Evolutionary conservation across 1,140 invertebrate species (phyloP).

Genomic region (Acromyrmex echinatior): DNA sequence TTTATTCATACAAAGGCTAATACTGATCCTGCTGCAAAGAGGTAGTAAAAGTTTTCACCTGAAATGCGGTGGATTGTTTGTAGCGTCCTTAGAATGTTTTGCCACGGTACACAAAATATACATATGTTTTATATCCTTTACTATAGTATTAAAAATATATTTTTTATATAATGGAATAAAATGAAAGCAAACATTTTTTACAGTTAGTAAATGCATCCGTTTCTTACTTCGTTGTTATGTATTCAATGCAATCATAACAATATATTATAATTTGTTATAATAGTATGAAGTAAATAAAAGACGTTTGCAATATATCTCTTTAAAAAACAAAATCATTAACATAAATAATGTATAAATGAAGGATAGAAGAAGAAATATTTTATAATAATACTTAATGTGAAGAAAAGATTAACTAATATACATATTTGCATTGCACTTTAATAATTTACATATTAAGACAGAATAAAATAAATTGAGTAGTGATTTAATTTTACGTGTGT

Average conservation of each 20-base stretch:
- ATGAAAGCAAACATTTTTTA: background rate
- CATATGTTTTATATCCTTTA: background rate
- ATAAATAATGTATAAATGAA: too few relatives aligned
- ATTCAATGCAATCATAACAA: background rate
- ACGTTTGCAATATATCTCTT: too few relatives aligned
- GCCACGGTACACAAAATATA: background rate
- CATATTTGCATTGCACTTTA: too few relatives aligned
- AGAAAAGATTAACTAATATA: too few relatives aligned
- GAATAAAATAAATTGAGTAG: too few relatives aligned
- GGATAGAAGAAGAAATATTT: too few relatives aligned
- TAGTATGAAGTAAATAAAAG: too few relatives aligned
- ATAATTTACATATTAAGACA: too few relatives aligned
- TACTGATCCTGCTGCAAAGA: constrained; percentile 10
- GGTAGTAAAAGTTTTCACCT: background rate
- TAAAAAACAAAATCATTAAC: too few relatives aligned
- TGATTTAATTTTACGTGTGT: too few relatives aligned
- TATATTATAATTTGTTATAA: background rate
- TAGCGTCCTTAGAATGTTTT: constrained; percentile 15
- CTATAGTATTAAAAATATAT: background rate
- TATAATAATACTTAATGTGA: too few relatives aligned
- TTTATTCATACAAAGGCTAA: constrained; percentile 1
- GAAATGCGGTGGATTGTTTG: background rate
- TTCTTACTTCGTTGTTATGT: constrained; percentile 30
- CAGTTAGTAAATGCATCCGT: background rate
- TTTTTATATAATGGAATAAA: background rate